Evolutionary conservation across 2,797 vertebrate species (phyloP).

Genomic region (Chiroxiphia lanceolata): DNA sequence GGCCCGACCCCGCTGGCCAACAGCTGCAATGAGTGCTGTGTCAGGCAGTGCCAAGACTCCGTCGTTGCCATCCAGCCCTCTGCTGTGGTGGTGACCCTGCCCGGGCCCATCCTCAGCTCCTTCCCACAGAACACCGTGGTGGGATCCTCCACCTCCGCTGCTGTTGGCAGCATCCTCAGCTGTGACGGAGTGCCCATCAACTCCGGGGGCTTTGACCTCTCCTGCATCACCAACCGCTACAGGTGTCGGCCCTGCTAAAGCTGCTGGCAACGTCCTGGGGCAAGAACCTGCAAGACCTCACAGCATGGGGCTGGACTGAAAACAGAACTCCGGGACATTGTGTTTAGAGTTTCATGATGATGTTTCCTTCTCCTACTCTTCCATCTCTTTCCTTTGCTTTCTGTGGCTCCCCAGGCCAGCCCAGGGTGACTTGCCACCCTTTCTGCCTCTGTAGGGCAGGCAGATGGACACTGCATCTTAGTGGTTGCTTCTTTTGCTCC

Average conservation of each 20-base stretch:
- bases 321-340: neutral
- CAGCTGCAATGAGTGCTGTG: neutral
- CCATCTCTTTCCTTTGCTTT: neutral
- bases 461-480: neutral
- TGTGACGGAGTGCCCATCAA: no score
- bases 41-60: neutral
- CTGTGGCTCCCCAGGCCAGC: neutral
- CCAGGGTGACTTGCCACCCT: rapidly evolving
- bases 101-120: no score
- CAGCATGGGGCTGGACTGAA: neutral
- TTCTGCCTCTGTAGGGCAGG: neutral
- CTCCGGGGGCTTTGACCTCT: no score
- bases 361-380: neutral
- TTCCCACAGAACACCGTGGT: no score
- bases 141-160: no score
- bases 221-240: no score
- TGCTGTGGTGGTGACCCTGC: no score
- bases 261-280: neutral
- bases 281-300: neutral
- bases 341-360: neutral
- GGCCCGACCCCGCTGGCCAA: neutral
- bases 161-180: no score
- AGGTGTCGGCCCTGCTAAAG: neutral
- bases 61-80: no score
- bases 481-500: rapidly evolving